Evolutionary conservation across 2,888 invertebrate genomes (phyloP).

Genomic region (Gryllus longicercus): DNA sequence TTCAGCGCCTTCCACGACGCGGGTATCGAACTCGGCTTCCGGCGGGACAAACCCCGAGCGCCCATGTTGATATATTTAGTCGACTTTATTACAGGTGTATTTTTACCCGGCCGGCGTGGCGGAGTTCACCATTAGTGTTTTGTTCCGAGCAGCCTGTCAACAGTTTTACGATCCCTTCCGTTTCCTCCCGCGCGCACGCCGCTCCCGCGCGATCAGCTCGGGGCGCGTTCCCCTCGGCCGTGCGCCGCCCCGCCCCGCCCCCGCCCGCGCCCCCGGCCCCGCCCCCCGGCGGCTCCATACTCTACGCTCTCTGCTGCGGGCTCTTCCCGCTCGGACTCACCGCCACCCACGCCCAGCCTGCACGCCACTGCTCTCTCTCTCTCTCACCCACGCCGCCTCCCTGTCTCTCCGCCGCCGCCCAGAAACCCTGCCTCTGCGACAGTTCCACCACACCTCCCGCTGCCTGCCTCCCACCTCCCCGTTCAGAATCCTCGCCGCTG

Average conservation of each 20-base stretch:
- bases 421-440: background rate
- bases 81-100: constrained; percentile 2
- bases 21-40: constrained; percentile 10
- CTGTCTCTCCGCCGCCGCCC: too few relatives aligned
- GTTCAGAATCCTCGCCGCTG: background rate
- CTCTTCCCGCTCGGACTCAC: too few relatives aligned
- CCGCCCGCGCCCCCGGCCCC: background rate
- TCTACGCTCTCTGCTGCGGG: background rate
- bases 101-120: background rate
- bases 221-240: background rate
- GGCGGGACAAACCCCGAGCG: background rate
- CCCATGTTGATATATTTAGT: background rate
- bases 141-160: constrained; percentile 4
- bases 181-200: background rate
- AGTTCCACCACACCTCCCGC: background rate
- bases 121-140: background rate
- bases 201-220: background rate
- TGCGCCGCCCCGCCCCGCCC: background rate
- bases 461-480: background rate
- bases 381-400: too few relatives aligned
- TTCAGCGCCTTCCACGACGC: background rate
- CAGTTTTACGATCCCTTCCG: background rate
- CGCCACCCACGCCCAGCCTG: background rate
- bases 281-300: background rate
- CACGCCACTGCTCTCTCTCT: background rate